Evolutionary conservation across 2,113 vertebrate species (phyloP), one percentile per base, ranked within the genome.

Genomic region (Heterocephalus glaber): DNA sequence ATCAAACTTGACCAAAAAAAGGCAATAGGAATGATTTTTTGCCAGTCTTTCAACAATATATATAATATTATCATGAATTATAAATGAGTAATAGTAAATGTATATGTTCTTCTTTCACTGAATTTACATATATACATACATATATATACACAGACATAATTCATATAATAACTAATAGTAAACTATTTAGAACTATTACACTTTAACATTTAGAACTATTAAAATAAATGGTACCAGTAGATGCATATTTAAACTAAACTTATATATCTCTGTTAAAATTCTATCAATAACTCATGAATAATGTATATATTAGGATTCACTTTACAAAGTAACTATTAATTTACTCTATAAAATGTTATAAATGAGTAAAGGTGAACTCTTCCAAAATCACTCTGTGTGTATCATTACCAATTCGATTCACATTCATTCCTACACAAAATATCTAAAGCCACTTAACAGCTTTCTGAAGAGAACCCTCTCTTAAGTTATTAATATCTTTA

Each of bases 401-500:
- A 28, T 92, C 16, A 93, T 97, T 98, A 20, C 0, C 38, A 95
- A 98, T 98, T 98, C 74, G 87, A 63, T 96, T 98, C 95, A 96
- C 80, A 96, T 93, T 85, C 20, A 96, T 17, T 97, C 77, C 95
- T 97, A 96, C 11, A 97, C 47, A 96, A 98, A 97, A 88, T 98
- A 96, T 92, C 60, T 96, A 94, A 95, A 95, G 97, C 96, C 22
- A 94, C 92, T 97, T 97, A 97, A 81, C 30, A 96, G 84, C 35
- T 85, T 97, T 96, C 77, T 90, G 97, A 98, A 98, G 96, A 89
- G 79, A 97, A 41, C 58, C 24, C 6, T 66, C 92, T 58, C 56
- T 98, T 56, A 83, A 96, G 93, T 95, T 98, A 98, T 98, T 98
- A 98, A 98, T 98, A 97, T 96, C 92, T 98, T 97, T 96, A 98